Evolutionary conservation across 2,797 vertebrate genomes (phyloP).

Genomic region (Chiloscyllium punctatum): DNA sequence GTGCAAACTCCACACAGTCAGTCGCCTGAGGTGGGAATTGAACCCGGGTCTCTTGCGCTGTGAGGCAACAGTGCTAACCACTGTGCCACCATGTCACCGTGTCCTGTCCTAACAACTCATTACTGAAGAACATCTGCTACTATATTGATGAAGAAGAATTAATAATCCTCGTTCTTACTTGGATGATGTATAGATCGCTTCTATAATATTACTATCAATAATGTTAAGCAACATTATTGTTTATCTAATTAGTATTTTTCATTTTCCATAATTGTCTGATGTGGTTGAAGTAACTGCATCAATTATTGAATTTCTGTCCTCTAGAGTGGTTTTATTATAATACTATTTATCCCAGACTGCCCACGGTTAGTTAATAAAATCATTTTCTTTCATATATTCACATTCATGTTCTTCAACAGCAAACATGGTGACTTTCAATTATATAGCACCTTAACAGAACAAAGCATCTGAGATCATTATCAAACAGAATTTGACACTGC

Average conservation of each 20-base stretch:
- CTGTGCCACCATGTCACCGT: too few relatives aligned
- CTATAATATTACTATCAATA: neutral
- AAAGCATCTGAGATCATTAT: neutral
- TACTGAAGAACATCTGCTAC: neutral
- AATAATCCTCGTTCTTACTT: neutral
- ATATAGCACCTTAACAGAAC: neutral
- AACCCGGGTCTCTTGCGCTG: too few relatives aligned
- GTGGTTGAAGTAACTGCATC: neutral
- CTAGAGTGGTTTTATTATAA: neutral
- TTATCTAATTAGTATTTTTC: neutral
- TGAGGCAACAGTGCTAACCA: too few relatives aligned
- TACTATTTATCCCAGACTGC: neutral
- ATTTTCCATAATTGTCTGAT: constrained; percentile 11
- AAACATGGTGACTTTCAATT: neutral
- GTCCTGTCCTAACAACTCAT: neutral
- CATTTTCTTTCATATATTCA: neutral
- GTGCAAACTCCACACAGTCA: too few relatives aligned
- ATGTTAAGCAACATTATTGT: neutral
- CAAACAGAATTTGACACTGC: neutral
- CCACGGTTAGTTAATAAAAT: neutral
- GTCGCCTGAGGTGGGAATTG: too few relatives aligned
- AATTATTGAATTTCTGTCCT: constrained; percentile 1
- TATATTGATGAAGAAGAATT: neutral
- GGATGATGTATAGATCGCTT: neutral
- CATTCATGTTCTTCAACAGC: neutral